phyloP scores from a whole-genome alignment of 2,797 vertebrate genomes.

The Acanthopagrus latus region DNA sequence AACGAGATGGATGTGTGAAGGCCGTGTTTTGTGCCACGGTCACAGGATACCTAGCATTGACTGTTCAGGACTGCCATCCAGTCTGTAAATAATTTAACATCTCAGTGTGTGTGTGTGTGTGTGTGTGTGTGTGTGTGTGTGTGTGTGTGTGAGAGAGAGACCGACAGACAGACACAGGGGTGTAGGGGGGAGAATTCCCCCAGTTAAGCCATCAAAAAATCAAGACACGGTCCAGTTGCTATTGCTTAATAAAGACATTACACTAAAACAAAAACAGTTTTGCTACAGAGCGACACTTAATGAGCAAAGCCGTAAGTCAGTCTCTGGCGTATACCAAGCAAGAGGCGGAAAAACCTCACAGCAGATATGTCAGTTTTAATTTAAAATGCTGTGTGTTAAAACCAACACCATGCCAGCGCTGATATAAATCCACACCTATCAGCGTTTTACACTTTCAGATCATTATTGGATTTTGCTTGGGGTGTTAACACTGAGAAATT shows the following conservation, averaged over 20 bases:
- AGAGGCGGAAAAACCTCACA: neutral
- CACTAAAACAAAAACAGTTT: conserved; percentile 20
- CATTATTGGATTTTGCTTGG: neutral
- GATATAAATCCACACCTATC: conserved; percentile 28
- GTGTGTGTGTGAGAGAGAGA: neutral
- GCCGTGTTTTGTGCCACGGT: conserved; percentile 25
- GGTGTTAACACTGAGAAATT: neutral
- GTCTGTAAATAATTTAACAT: conserved; percentile 68
- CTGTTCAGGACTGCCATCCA: conserved; percentile 24
- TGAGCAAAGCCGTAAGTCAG: neutral
- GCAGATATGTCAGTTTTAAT: conserved; percentile 29
- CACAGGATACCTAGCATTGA: conserved; percentile 33
- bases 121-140: neutral
- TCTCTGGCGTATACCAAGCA: conserved; percentile 2
- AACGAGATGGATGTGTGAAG: conserved; percentile 25
- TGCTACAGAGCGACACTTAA: conserved; percentile 1
- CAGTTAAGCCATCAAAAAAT: conserved; percentile 39
- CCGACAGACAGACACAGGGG: conserved; percentile 2
- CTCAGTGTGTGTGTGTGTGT: conserved; percentile 13
- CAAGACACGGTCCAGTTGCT: conserved; percentile 11
- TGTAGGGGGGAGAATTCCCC: conserved; percentile 29
- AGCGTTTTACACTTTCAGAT: conserved; percentile 13
- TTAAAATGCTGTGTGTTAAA: conserved; percentile 8
- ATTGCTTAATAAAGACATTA: conserved; percentile 23
- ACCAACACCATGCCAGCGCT: neutral